Evolutionary conservation across 2,888 invertebrate species (phyloP).

Genomic region (Xestobium rufovillosum): DNA sequence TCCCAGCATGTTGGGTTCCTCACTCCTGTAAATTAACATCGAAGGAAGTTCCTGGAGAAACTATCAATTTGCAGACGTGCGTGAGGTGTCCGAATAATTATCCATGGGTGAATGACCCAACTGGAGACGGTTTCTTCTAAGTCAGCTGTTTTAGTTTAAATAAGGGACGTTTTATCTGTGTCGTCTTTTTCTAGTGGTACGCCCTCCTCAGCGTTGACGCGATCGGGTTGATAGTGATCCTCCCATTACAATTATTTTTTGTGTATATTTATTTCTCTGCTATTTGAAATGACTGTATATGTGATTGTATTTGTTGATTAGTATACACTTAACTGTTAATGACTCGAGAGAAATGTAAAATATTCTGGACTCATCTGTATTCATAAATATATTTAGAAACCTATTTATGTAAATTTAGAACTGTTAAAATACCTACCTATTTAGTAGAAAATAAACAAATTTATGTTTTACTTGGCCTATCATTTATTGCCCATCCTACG

Average conservation of each 20-base stretch:
- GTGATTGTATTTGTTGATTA: slow-evolving; percentile 39
- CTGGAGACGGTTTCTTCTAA: slow-evolving; percentile 85
- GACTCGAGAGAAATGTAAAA: too few species aligned
- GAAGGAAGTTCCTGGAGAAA: slow-evolving; percentile 90
- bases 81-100: slow-evolving; percentile 90
- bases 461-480: too few species aligned
- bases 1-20: slow-evolving; percentile 78
- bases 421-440: too few species aligned
- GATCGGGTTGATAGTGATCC: slow-evolving; percentile 31
- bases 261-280: slow-evolving; percentile 38
- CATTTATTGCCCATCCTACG: too few species aligned
- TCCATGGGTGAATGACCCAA: slow-evolving; percentile 91
- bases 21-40: slow-evolving; percentile 86
- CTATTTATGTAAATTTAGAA: too few species aligned
- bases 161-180: slow-evolving; percentile 23
- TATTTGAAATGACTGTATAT: slow-evolving; percentile 35
- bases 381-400: too few species aligned
- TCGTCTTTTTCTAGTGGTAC: slow-evolving; percentile 13
- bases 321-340: too few species aligned
- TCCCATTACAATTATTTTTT: too few species aligned
- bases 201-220: slow-evolving; percentile 21
- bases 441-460: too few species aligned
- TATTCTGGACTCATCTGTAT: too few species aligned
- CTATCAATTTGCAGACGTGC: slow-evolving; percentile 88
- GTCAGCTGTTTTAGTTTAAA: slow-evolving; percentile 35